Base-by-base conservation (phyloP, 2,888 invertebrate species). In the Oscheius onirici region DNA sequence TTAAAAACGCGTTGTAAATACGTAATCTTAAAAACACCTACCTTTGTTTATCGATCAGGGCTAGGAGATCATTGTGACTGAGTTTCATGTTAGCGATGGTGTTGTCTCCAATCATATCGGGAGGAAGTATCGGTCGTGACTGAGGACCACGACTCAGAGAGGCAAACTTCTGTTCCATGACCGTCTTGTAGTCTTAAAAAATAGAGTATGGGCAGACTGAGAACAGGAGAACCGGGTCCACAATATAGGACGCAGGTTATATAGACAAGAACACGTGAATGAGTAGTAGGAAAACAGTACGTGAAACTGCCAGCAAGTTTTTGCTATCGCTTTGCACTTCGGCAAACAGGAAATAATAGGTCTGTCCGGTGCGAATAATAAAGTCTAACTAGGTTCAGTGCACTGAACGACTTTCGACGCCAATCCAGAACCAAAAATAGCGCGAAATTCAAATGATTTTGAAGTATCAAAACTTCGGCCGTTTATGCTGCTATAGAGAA, bases 161-260 rank as follows among this genome's bases (percentile, higher is more conserved):
- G 26, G 75, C 61, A 34, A 68, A 72, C 73, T 77, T 77, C 58
- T 72, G 71, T 46, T 79, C 76, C 79, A 79, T 77, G 20, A 77
- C 75, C 10, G 75, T 63, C 51, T 71, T 73, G 58, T 79, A 79
- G 67, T 79, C 79, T 79, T n/a, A 67, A 65, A 78, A 22, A 43
- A 58, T 41, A 58, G 63, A 22, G 24, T 22, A 41, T 17, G 17
- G 20, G 26, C 8, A 34, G 34, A 34, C 34, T 34, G 34, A 34
- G 34, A 34, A 34, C 34, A 34, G 5, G 20, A 41, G 28, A 20
- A 57, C 13, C 34, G 24, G 41, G 41, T 58, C 41, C 20, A 28
- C 34, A 34, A 34, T 34, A 34, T 34, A 34, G 34, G 34, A 34
- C 20, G 17, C 17, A n/a, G 40, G 20, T 17, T 40, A 58, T 41